phyloP scores from a whole-genome alignment of 53 echinoderm and acorn worm species.

The Zoroaster sp. region DNA sequence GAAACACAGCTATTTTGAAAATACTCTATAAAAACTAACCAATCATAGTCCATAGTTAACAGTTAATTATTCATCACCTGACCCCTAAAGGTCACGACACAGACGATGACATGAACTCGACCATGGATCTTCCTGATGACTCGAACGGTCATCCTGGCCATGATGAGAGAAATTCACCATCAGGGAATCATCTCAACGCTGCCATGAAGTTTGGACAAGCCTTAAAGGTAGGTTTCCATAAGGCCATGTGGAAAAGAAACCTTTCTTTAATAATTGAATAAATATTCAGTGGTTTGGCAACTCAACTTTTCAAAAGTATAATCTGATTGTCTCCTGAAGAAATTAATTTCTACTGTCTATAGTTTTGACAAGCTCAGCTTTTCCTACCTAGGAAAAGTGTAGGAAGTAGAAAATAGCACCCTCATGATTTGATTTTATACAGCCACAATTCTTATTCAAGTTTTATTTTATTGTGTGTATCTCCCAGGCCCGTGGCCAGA shows the following conservation, averaged over 20 bases:
- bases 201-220: constrained; percentile 64
- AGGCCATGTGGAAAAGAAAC: not conserved
- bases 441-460: too few relatives aligned
- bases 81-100: constrained; percentile 83
- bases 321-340: not conserved
- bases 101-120: constrained; percentile 88
- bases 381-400: too few relatives aligned
- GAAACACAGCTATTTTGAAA: too few relatives aligned
- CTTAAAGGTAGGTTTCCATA: constrained; percentile 40
- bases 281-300: not conserved
- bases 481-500: constrained; percentile 43
- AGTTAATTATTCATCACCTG: constrained; percentile 4
- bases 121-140: constrained; percentile 87
- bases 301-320: too few relatives aligned
- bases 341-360: not conserved
- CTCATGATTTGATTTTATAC: too few relatives aligned
- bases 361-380: not conserved
- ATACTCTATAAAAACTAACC: not conserved
- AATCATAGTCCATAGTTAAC: not conserved
- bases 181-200: not conserved
- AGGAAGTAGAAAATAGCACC: too few relatives aligned
- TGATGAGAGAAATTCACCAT: not conserved
- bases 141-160: not conserved
- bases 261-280: not conserved
- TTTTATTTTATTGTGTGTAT: too few relatives aligned